Evolutionary conservation across 2,113 vertebrate species (phyloP).

Genomic region (Puntigrus tetrazona): DNA sequence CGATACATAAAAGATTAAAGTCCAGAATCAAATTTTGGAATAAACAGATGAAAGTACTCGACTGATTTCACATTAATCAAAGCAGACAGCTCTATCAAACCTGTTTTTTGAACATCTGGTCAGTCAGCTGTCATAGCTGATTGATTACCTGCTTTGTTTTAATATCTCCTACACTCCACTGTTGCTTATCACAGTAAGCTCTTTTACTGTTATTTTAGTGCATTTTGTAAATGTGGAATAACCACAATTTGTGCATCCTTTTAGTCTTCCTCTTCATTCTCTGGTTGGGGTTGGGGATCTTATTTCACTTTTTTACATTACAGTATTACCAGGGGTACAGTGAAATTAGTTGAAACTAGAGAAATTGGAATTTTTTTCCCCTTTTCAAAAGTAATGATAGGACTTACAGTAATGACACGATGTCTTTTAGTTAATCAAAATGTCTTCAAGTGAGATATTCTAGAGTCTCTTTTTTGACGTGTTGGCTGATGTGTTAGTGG

Average conservation of each 20-base stretch:
- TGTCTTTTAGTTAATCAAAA: neutral
- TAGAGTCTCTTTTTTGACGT: neutral
- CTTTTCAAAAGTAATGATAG: neutral
- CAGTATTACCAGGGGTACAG: neutral
- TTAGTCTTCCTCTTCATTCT: neutral
- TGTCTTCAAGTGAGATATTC: neutral
- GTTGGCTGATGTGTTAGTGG: neutral
- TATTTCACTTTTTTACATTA: neutral
- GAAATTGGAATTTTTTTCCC: too few relatives aligned
- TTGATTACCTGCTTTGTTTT: constrained; percentile 12
- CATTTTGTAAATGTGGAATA: neutral
- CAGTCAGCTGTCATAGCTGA: neutral
- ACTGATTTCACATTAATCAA: constrained; percentile 11
- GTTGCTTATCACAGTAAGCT: neutral
- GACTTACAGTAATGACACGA: neutral
- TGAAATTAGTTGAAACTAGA: too few relatives aligned
- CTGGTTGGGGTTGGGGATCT: neutral
- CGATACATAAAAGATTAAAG: neutral
- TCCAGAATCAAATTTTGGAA: neutral
- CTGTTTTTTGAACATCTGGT: neutral
- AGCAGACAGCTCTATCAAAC: neutral
- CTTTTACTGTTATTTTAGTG: neutral
- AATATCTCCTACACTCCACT: neutral
- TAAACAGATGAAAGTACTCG: neutral
- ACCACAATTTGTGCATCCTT: neutral